These are phyloP conservation scores for Heliothis subflexa DNA, from an alignment of 1,140 invertebrate species.

Conservation along the genomic window DNA sequence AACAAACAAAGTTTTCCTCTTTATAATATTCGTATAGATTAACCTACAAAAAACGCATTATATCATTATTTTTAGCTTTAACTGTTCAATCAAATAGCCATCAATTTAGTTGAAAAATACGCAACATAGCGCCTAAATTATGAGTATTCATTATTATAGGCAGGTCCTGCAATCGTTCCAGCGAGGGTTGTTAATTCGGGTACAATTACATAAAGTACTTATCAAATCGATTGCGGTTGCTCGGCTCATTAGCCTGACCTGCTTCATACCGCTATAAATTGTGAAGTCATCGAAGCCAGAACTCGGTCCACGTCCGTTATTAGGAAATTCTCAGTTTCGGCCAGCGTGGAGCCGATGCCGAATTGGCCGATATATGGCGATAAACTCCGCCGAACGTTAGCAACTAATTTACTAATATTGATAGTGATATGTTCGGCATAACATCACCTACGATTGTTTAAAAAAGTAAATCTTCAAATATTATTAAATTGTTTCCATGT, in stretches of 20 bases:
- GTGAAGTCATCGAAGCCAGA: slow-evolving; percentile 7
- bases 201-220: neutral
- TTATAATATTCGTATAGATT: no score
- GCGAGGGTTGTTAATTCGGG: no score
- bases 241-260: neutral
- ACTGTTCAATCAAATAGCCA: no score
- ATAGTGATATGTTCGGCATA: neutral
- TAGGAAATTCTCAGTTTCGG: slow-evolving; percentile 28
- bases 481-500: no score
- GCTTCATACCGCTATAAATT: slow-evolving; percentile 13
- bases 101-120: no score
- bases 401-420: neutral
- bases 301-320: slow-evolving; percentile 11
- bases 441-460: neutral
- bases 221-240: neutral
- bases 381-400: neutral
- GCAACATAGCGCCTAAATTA: no score
- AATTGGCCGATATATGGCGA: slow-evolving; percentile 1
- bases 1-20: no score
- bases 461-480: no score
- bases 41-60: no score
- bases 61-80: no score
- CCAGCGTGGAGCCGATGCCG: neutral
- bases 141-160: no score
- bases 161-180: no score